Conservation (phyloP, 2,113 vertebrate genomes). For the Myiagra hebetior region DNA sequence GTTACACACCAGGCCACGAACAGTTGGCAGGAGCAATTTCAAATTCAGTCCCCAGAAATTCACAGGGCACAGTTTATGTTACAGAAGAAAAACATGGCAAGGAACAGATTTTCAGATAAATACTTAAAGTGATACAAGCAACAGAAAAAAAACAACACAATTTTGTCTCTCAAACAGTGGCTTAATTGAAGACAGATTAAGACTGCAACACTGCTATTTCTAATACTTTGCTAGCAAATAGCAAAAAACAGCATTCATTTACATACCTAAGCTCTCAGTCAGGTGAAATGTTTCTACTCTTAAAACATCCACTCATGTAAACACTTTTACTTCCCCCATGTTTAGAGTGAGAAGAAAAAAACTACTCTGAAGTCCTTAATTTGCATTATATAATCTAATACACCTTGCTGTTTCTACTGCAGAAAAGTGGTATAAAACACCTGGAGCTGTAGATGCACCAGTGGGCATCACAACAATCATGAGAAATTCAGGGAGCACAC, state of each 20-base stretch:
- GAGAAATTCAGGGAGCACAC: background rate
- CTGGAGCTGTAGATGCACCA: constrained; percentile 13
- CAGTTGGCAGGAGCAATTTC: constrained; percentile 96
- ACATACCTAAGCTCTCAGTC: constrained; percentile 16
- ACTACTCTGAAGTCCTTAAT: background rate
- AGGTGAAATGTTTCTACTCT: constrained; percentile 18
- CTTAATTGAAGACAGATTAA: constrained; percentile 77
- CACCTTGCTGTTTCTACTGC: background rate
- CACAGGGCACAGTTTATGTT: constrained; percentile 99
- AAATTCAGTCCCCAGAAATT: constrained; percentile 99
- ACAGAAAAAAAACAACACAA: constrained; percentile 83
- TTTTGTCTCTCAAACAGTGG: constrained; percentile 79
- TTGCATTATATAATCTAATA: background rate
- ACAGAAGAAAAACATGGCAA: constrained; percentile 99
- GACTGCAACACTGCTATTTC: constrained; percentile 66
- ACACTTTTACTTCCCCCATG: constrained; percentile 24
- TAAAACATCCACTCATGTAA: background rate
- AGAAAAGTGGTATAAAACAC: background rate
- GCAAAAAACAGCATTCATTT: background rate
- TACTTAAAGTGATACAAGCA: constrained; percentile 85
- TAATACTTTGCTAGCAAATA: constrained; percentile 59
- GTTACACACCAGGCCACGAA: constrained; percentile 90
- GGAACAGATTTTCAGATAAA: constrained; percentile 99
- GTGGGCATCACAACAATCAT: background rate
- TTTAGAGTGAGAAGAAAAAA: constrained; percentile 18